Conservation (phyloP, 1,140 invertebrate species). For the Neomicropteryx cornuta region DNA sequence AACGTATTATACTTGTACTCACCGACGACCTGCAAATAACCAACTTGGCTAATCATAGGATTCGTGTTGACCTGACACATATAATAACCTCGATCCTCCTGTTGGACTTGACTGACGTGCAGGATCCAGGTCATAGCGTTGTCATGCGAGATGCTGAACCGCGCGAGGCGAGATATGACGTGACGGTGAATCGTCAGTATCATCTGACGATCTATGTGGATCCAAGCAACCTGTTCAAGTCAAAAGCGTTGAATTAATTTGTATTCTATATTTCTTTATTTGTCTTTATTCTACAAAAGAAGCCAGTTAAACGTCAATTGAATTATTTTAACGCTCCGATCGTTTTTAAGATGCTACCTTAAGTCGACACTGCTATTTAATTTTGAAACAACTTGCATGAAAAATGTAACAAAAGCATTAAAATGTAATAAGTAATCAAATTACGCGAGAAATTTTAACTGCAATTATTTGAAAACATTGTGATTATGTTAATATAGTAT, state of each 20-base stretch:
- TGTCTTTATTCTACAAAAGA: background rate
- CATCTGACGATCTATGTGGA: constrained; percentile 90
- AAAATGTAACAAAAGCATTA: no score
- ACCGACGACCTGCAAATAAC: constrained; percentile 91
- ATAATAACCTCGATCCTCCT: constrained; percentile 81
- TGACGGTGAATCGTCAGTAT: constrained; percentile 84
- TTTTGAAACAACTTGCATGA: no score
- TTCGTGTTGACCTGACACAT: constrained; percentile 94
- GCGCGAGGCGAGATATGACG: constrained; percentile 74
- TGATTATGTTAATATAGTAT: no score
- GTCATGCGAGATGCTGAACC: constrained; percentile 82
- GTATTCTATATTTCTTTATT: background rate
- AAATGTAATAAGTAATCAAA: no score
- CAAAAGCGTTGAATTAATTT: constrained; percentile 7
- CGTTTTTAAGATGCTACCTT: no score
- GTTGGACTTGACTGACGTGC: constrained; percentile 77
- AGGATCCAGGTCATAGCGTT: constrained; percentile 86
- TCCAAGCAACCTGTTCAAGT: constrained; percentile 86
- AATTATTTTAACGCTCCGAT: no score
- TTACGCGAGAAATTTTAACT: no score
- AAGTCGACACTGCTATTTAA: no score
- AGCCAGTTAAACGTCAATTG: no score
- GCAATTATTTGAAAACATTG: no score
- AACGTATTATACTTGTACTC: constrained; percentile 29
- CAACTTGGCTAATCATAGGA: constrained; percentile 90